A percentile compares a stretch with the other conserved stretches of the same genome.
Conservation (phyloP, 2,888 invertebrate species). For the Metallyticus violacea region DNA sequence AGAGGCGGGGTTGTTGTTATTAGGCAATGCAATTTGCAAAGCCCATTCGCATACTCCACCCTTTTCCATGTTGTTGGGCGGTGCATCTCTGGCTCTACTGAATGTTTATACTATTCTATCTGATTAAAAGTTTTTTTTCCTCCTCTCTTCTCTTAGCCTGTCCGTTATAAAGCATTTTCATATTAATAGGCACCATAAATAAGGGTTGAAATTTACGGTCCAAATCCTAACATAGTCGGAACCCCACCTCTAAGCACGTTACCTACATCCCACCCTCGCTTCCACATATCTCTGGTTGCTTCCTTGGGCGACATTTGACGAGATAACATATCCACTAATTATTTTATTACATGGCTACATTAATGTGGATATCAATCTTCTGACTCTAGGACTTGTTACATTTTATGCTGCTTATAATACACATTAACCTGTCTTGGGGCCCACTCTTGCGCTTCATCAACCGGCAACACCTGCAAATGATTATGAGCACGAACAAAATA, state of each 20-base stretch:
- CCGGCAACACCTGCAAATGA: background rate
- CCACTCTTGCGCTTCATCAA: no score
- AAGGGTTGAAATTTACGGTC: constrained; percentile 4
- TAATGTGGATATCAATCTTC: background rate
- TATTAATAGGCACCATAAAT: constrained; percentile 16
- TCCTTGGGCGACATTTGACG: constrained; percentile 10
- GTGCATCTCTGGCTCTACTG: background rate
- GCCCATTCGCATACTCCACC: background rate
- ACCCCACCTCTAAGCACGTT: background rate
- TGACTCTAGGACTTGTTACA: background rate
- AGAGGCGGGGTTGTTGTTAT: constrained; percentile 13
- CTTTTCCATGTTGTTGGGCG: background rate
- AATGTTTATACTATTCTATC: constrained; percentile 6
- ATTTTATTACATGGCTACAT: background rate
- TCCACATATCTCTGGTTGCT: background rate
- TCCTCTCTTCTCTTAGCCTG: background rate
- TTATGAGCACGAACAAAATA: background rate
- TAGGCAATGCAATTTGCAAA: constrained; percentile 16
- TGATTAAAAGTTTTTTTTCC: constrained; percentile 2
- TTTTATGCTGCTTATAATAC: background rate
- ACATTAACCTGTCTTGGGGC: background rate
- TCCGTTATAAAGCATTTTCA: constrained; percentile 7
- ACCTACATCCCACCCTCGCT: background rate
- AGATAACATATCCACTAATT: constrained; percentile 7
- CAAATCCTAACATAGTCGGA: constrained; percentile 9